A percentile compares a stretch with the other conserved stretches of the same genome.
These are phyloP conservation scores for Daubentonia madagascariensis DNA, from an alignment of 2,113 vertebrate genomes.

Conservation along the genomic window DNA sequence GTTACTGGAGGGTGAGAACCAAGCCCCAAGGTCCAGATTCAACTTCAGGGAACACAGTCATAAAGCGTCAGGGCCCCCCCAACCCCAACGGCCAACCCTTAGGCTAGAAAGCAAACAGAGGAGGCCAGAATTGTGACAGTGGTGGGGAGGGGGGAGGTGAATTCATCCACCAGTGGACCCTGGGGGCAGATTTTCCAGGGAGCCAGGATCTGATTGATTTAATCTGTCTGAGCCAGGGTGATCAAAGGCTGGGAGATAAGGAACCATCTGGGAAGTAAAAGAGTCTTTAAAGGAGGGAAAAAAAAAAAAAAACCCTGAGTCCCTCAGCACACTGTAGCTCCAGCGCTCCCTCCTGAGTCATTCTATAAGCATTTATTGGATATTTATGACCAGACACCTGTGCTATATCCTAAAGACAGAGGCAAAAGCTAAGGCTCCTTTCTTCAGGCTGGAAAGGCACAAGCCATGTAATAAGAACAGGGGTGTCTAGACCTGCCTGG, in stretches of 20 bases:
- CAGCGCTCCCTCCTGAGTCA: not conserved
- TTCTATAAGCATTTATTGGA: not conserved
- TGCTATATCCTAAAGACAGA: not conserved
- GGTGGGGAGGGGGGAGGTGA: no score
- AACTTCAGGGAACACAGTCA: not conserved
- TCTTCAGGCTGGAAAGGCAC: not conserved
- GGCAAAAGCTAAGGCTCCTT: not conserved
- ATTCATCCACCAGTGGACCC: not conserved
- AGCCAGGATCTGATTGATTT: not conserved
- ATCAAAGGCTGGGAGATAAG: not conserved
- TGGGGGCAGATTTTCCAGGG: not conserved
- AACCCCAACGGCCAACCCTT: accelerated
- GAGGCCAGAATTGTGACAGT: no score
- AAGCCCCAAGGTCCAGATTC: not conserved
- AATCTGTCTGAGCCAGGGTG: not conserved
- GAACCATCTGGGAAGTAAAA: not conserved
- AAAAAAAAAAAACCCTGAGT: not conserved
- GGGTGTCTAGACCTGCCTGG: not conserved
- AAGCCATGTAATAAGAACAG: not conserved
- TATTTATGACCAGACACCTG: not conserved
- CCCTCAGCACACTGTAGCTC: not conserved
- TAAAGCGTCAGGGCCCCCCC: not conserved
- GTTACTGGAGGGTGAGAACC: not conserved
- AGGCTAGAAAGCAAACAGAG: not conserved
- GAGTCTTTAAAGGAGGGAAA: not conserved